A percentile compares a stretch with the other conserved stretches of the same genome.
phyloP scores from a whole-genome alignment of 1,140 invertebrate species.

The Atta colombica region DNA sequence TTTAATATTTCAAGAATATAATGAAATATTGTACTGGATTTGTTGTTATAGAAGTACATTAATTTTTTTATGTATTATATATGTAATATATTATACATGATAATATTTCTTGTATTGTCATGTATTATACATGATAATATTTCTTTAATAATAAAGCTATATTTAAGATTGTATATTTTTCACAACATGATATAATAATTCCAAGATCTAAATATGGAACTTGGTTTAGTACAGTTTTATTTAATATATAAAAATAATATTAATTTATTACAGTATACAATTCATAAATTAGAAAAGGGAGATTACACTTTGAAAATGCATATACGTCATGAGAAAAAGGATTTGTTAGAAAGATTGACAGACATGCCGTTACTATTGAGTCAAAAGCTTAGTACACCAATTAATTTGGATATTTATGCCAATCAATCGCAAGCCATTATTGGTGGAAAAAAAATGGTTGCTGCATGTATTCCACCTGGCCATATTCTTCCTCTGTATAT shows the following conservation, averaged over 20 bases:
- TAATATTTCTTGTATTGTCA: not conserved
- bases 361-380: slow-evolving; percentile 92
- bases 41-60: not conserved
- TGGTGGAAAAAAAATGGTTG: slow-evolving; percentile 92
- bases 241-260: slow-evolving; percentile 23
- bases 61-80: slow-evolving; percentile 27
- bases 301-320: slow-evolving; percentile 96
- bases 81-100: not conserved
- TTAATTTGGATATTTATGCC: slow-evolving; percentile 93
- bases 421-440: slow-evolving; percentile 89
- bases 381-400: slow-evolving; percentile 91
- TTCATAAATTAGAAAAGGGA: slow-evolving; percentile 97
- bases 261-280: slow-evolving; percentile 90
- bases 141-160: slow-evolving; percentile 36
- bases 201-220: not conserved
- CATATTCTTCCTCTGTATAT: slow-evolving; percentile 92
- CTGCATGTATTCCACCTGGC: slow-evolving; percentile 88
- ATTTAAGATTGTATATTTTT: not conserved
- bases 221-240: not conserved
- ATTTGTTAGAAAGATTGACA: slow-evolving; percentile 94
- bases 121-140: not conserved
- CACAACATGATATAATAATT: slow-evolving; percentile 9
- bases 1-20: not conserved
- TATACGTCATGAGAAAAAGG: slow-evolving; percentile 95
- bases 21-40: not conserved